These are phyloP conservation scores for Nemurella pictetii DNA, from an alignment of 2,888 invertebrate species.

Conservation along the genomic window DNA sequence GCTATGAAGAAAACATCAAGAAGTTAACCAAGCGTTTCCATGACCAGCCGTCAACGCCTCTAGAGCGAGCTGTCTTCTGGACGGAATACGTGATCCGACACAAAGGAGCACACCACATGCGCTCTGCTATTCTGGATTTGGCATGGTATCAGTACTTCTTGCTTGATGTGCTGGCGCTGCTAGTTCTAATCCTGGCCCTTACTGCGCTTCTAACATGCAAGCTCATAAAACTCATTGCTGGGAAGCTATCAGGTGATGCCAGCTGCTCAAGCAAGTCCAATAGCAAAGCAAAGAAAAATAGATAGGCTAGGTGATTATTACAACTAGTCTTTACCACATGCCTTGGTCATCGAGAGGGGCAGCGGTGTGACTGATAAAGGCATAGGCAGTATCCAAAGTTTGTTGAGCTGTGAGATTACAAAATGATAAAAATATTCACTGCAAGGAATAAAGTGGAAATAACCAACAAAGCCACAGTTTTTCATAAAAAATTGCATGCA, in stretches of 20 bases:
- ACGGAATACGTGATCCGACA: not conserved
- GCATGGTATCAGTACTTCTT: not conserved
- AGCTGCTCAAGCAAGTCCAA: not conserved
- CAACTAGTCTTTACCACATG: no score
- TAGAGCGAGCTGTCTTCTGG: not conserved
- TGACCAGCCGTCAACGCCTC: not conserved
- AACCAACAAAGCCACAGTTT: no score
- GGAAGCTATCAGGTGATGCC: no score
- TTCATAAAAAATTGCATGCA: no score
- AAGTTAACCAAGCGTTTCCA: not conserved
- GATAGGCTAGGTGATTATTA: no score
- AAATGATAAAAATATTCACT: no score
- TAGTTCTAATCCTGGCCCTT: not conserved
- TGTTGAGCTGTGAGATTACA: no score
- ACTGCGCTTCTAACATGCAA: not conserved
- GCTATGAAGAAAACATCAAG: not conserved
- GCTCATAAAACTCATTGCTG: not conserved
- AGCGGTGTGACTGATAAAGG: no score
- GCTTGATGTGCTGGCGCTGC: not conserved
- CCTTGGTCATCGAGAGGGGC: no score
- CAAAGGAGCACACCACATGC: not conserved
- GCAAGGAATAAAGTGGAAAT: no score
- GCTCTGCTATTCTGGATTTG: not conserved
- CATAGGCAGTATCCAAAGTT: no score
- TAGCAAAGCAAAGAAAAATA: not conserved